Evolutionary conservation across 1,140 invertebrate genomes (phyloP).

Genomic region (Polyergus mexicanus): DNA sequence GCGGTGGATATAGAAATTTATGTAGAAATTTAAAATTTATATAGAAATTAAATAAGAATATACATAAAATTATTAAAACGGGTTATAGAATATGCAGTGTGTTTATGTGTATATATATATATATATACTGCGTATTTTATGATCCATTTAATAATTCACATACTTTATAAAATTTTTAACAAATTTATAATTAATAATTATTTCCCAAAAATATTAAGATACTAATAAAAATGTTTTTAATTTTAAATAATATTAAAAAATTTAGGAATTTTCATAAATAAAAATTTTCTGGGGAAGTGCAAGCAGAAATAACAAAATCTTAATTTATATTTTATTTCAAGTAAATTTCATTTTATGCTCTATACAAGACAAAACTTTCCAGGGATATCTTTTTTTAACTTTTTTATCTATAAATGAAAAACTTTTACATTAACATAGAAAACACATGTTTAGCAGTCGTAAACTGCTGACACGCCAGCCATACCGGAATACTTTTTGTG

Average conservation of each 20-base stretch:
- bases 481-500: background rate
- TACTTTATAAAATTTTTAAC: background rate
- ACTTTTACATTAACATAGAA: slow-evolving; percentile 42
- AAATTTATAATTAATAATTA: background rate
- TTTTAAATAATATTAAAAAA: background rate
- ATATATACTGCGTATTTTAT: background rate
- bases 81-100: too few species aligned
- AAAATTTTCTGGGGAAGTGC: background rate
- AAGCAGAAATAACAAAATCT: background rate
- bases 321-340: background rate
- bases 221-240: background rate
- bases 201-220: background rate
- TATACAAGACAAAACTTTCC: background rate
- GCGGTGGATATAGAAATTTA: background rate
- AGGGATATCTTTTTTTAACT: slow-evolving; percentile 9
- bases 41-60: too few species aligned
- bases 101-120: background rate
- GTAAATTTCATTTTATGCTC: slow-evolving; percentile 3
- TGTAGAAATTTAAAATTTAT: background rate
- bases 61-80: background rate
- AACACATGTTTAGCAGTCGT: slow-evolving; percentile 23
- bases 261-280: slow-evolving; percentile 1
- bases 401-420: slow-evolving; percentile 25
- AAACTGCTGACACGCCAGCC: slow-evolving; percentile 9
- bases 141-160: background rate